Base-by-base conservation (phyloP, 92 coral and sea anemone genomes). In the Galaxea fascicularis region DNA sequence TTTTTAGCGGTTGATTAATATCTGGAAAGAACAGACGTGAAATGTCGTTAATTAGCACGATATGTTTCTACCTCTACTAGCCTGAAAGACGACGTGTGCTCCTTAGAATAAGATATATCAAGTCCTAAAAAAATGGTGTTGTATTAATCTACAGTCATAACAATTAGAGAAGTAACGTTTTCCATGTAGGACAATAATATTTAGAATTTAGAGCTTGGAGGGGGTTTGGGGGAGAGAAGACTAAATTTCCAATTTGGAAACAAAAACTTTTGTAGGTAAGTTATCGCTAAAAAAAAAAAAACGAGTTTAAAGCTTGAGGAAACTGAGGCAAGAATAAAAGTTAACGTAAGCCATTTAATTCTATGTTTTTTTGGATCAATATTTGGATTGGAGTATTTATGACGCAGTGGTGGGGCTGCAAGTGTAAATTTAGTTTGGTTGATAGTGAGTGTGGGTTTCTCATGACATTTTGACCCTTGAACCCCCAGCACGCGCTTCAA, bases 381-480 rank as follows among this genome's bases (percentile, higher is more conserved):
- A 79, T 65, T 79, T 53, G 15, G 74, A 66, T 28, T 67, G 84
- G n/a, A 20, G 12, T 79, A 79, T 79, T 79, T 65, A 79, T 79
- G 14, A 49, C 18, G 84, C 84, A 60, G 69, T 59, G 59, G 44
- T 66, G 5, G 20, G 26, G 27, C 22, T 49, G 21, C 14, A 52
- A 78, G 73, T 79, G 73, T 66, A 65, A 47, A 79, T 79, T 46
- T 64, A 54, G 17, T 66, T 65, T 65, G 44, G 64, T 65, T 20
- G 62, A 21, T 52, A 14, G 54, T 28, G 56, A 63, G 49, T 29
- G 54, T 3, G 18, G 52, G 25, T 75, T 51, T 74, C 64, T 27
- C 7, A 8, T 39, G 16, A 13, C 8, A 31, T 18, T 24, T 58
- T 0, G 21, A 35, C 53, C n/a, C 21, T 15, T 15, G 15, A 35